Evolutionary conservation across 2,888 invertebrate genomes (phyloP).

Genomic region (Camponotus fellah): DNA sequence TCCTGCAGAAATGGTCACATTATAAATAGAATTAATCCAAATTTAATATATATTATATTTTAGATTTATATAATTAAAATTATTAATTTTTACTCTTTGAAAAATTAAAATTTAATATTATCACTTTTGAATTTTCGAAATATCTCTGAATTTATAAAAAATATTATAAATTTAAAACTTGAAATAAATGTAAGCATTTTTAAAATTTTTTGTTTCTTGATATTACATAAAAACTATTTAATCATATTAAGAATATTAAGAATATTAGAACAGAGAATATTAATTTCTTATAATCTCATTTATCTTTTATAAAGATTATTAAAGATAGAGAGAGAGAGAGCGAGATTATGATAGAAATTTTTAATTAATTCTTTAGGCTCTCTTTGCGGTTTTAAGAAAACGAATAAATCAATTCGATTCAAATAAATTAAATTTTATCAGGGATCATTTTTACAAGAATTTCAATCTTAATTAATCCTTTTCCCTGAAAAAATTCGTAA

Average conservation of each 20-base stretch:
- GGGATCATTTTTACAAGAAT: neutral
- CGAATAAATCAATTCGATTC: neutral
- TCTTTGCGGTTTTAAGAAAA: neutral
- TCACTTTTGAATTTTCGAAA: neutral
- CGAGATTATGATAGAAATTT: neutral
- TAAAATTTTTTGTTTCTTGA: no score
- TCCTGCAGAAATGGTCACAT: neutral
- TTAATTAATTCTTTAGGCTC: neutral
- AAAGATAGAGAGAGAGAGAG: neutral
- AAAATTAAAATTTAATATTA: neutral
- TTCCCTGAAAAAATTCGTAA: neutral
- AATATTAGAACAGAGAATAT: neutral
- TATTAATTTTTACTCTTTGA: neutral
- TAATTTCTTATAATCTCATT: neutral
- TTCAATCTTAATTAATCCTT: constrained; percentile 8
- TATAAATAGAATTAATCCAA: neutral
- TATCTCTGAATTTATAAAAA: neutral
- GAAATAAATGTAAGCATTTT: no score
- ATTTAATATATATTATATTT: constrained; percentile 5
- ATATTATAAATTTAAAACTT: neutral
- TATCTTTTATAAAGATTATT: neutral
- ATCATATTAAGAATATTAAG: no score
- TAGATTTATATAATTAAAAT: neutral
- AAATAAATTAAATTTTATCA: neutral
- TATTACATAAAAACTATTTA: no score